Conservation (phyloP, 2,888 invertebrate genomes). For the Tuberolachnus salignus region DNA sequence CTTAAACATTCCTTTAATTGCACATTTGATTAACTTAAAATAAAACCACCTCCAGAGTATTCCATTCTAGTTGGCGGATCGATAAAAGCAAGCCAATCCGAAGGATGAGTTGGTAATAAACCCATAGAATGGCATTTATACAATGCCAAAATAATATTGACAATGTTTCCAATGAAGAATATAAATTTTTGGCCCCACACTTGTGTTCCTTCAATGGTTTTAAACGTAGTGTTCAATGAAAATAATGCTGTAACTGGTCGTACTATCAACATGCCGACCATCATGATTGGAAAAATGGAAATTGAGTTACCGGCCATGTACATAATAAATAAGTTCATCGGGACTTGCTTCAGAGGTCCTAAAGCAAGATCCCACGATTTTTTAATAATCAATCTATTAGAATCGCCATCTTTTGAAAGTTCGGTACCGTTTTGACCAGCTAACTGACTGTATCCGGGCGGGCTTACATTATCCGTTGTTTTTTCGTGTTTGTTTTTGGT, state of each 20-base stretch:
- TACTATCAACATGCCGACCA: constrained; percentile 99
- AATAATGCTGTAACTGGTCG: constrained; percentile 95
- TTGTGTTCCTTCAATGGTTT: constrained; percentile 91
- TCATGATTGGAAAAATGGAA: constrained; percentile 99
- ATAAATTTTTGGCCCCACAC: constrained; percentile 90
- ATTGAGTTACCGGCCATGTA: constrained; percentile 99
- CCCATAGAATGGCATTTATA: constrained; percentile 99
- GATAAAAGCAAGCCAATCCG: constrained; percentile 97
- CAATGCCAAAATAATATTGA: constrained; percentile 87
- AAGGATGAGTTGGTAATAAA: constrained; percentile 91
- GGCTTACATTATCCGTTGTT: constrained; percentile 64
- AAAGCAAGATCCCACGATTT: constrained; percentile 97
- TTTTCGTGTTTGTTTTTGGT: constrained; percentile 64
- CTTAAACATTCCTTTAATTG: constrained; percentile 1
- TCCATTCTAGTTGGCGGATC: constrained; percentile 86
- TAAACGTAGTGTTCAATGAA: constrained; percentile 77
- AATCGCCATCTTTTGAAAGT: constrained; percentile 80
- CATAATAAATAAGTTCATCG: constrained; percentile 99
- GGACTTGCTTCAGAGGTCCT: constrained; percentile 93
- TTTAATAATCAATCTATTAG: constrained; percentile 84
- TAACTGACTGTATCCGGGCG: constrained; percentile 83
- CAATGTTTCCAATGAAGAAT: constrained; percentile 90
- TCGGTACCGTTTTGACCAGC: constrained; percentile 76
- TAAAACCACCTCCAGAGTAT: constrained; percentile 82
- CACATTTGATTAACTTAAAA: constrained; percentile 65